Evolutionary conservation across 2,888 invertebrate genomes (phyloP), one percentile per base, ranked within the genome.

Genomic region (Callyntrura sp.): DNA sequence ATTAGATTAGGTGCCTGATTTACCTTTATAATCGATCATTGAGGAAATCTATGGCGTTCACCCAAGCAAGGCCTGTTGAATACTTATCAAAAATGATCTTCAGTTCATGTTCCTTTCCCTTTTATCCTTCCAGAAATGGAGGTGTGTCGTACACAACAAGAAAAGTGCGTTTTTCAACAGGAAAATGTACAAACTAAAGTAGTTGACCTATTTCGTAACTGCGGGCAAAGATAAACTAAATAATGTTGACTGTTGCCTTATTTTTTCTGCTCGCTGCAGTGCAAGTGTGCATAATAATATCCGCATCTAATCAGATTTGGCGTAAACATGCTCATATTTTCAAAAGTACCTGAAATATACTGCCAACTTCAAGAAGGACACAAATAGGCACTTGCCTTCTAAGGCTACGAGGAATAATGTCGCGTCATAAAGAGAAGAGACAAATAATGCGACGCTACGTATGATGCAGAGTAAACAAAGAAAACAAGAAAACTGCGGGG

Each of bases 191-290:
- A 25, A 23, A 57, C 8, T n/a, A n/a, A n/a, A n/a, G n/a, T n/a
- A 35, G 57, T 57, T 79, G 57, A 35, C 79, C 79, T 60, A 79
- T 79, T 79, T 79, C 79, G 35, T 55, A 28, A 57, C 57, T 55
- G 43, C 35, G 35, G 55, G 79, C 25, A 79, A 43, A n/a, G 45
- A 45, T 43, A 43, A 20, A 65, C 9, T 3, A 1, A 43, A 45
- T 70, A 45, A 45, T 70, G 70, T 70, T 35, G 70, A 20, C n/a
- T n/a, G n/a, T n/a, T n/a, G n/a, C n/a, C n/a, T n/a, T n/a, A n/a
- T n/a, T n/a, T 12, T 70, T 70, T 45, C 35, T 6, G 43, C 45
- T 43, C 17, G 9, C 1, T n/a, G n/a, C n/a, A 43, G n/a, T 68
- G 20, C 8, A 28, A n/a, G 28, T 55, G 17, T 25, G 55, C 57